phyloP scores from a whole-genome alignment of 2,113 vertebrate species.

The Oxyura jamaicensis region DNA sequence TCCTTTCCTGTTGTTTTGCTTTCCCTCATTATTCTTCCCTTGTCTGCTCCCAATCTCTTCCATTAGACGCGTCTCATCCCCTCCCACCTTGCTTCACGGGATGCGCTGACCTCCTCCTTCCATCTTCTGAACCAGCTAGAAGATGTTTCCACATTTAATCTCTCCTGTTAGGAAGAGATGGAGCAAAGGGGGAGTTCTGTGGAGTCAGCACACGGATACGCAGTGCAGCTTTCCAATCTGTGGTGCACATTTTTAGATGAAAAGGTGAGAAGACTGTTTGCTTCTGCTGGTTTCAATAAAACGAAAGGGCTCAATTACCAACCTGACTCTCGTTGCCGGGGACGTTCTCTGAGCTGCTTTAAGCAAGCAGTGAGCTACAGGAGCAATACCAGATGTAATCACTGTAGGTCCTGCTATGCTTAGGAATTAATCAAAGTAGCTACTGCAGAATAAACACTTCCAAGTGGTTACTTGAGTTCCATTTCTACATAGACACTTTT shows the following conservation, averaged over 20 bases:
- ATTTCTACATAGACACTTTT: neutral
- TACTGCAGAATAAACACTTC: neutral
- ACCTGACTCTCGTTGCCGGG: neutral
- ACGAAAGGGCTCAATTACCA: neutral
- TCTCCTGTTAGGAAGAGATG: neutral
- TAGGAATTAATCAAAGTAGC: conserved; percentile 2
- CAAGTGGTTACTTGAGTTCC: conserved; percentile 9
- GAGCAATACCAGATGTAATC: neutral
- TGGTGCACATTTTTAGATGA: neutral
- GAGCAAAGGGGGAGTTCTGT: neutral
- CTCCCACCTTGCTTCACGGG: neutral
- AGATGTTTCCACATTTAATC: conserved; percentile 18
- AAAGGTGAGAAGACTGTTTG: neutral
- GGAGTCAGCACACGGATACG: neutral
- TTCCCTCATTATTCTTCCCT: neutral
- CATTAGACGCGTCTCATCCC: neutral
- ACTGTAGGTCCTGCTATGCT: neutral
- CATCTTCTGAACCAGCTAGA: neutral
- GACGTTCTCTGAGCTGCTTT: neutral
- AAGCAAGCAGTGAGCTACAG: neutral
- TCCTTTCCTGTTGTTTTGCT: neutral
- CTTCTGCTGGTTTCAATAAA: neutral
- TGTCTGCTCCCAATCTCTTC: neutral
- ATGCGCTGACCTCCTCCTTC: neutral
- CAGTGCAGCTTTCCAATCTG: neutral